Base-by-base conservation (phyloP, 2,888 invertebrate species). In the Pseudococcus viburni region DNA sequence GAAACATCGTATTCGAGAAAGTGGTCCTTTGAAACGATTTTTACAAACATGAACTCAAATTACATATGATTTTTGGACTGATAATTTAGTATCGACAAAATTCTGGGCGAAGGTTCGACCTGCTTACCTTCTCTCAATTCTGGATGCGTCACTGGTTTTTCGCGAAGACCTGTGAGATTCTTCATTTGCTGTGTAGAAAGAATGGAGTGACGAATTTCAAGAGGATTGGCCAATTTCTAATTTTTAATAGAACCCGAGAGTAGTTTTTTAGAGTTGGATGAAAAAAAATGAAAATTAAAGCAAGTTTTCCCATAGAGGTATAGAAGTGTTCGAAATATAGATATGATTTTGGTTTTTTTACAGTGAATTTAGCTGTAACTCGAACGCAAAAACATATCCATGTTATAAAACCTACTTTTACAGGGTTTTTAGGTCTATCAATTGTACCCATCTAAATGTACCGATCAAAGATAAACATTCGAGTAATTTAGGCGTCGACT, bases 131-230 rank as follows among this genome's bases (percentile, higher is more conserved):
- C 39, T 42, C 42, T 9, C 42, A 42, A 42, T 42, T 42, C 42
- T 42, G 42, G 42, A 42, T 42, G 42, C 42, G 42, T 42, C 42
- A 3, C 42, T 42, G 9, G 4, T 11, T 80, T 80, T 80, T 80
- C 42, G 46, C 80, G 46, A 83, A 83, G 80, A 83, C 80, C 46
- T 19, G 26, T 19, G 19, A 22, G 22, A 64, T 64, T 59, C 12
- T 59, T 59, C n/a, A 55, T 59, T 12, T 51, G 48, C 15, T 55
- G 55, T 4, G 55, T n/a, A n/a, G n/a, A n/a, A 55, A 55, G 55
- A 51, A 15, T 59, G 7, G n/a, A 59, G 59, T 17, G n/a, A 59
- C 5, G 59, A 59, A 42, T 6, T 42, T 42, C 42, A 0, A 17
- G 59, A 4, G 59, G 59, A n/a, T 59, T 22, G 64, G 4, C 7